These are phyloP conservation scores for Pangasius djambal DNA, from an alignment of 2,797 vertebrate species.

Conservation along the genomic window DNA sequence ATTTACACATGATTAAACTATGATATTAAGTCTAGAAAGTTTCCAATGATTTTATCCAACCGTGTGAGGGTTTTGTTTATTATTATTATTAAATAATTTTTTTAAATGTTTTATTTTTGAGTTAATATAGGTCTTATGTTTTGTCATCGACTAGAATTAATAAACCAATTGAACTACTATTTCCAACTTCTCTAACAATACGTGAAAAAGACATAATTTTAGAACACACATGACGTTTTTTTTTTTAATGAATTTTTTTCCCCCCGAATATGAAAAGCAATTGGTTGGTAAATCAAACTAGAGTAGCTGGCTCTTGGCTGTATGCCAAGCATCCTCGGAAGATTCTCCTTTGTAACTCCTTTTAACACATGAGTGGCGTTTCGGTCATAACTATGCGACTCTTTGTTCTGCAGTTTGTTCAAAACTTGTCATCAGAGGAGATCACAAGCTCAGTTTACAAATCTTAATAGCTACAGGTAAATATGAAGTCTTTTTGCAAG, in stretches of 20 bases:
- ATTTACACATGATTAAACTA: background rate
- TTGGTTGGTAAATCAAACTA: slow-evolving; percentile 76
- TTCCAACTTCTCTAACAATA: background rate
- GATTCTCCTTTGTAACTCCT: slow-evolving; percentile 76
- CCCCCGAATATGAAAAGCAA: background rate
- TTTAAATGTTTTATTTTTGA: background rate
- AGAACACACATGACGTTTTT: background rate
- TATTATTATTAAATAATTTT: background rate
- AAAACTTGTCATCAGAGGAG: slow-evolving; percentile 82
- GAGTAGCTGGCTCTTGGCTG: slow-evolving; percentile 66
- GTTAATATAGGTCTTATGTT: background rate
- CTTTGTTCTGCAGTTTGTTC: slow-evolving; percentile 81
- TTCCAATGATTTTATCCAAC: background rate
- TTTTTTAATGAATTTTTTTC: background rate
- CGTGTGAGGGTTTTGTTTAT: background rate
- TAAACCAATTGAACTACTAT: background rate
- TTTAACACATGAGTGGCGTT: slow-evolving; percentile 82
- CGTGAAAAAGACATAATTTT: background rate
- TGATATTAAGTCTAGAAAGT: background rate
- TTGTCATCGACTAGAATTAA: background rate
- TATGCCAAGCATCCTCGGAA: slow-evolving; percentile 58
- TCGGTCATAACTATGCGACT: slow-evolving; percentile 81
- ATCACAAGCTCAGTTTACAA: slow-evolving; percentile 77
- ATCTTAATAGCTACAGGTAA: slow-evolving; percentile 40
- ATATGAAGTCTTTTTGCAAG: background rate